phyloP scores from a whole-genome alignment of 2,113 vertebrate species.

The Sturnus vulgaris region DNA sequence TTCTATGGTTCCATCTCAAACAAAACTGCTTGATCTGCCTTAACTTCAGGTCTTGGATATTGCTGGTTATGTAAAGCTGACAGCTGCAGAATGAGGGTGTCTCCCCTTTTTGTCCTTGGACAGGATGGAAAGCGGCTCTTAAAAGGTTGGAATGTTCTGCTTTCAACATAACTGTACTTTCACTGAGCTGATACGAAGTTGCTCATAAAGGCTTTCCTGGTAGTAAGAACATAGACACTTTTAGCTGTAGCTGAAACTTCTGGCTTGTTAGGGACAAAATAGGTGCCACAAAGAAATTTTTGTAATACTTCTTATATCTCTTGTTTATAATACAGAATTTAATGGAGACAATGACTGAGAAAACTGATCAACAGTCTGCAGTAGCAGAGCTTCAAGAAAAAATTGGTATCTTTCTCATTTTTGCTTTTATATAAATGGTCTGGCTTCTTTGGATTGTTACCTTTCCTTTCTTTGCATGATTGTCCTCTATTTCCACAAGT shows the following conservation, averaged over 20 bases:
- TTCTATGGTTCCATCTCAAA: background rate
- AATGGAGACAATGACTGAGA: constrained; percentile 68
- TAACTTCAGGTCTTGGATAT: background rate
- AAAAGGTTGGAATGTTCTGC: background rate
- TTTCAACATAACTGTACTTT: background rate
- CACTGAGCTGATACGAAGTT: background rate
- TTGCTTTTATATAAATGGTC: background rate
- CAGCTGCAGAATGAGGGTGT: background rate
- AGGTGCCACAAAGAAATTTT: background rate
- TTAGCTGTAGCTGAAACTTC: background rate
- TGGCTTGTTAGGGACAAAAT: background rate
- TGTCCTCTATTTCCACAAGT: background rate
- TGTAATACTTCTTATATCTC: constrained; percentile 32
- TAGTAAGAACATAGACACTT: background rate
- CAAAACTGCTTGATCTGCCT: background rate
- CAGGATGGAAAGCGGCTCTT: background rate
- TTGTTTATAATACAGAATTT: constrained; percentile 71
- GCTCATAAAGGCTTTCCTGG: background rate
- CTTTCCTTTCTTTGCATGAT: background rate
- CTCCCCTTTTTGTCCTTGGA: background rate
- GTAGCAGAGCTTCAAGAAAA: constrained; percentile 77
- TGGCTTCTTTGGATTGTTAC: background rate
- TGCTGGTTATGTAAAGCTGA: background rate
- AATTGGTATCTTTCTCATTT: constrained; percentile 78
- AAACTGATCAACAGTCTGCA: constrained; percentile 64